Evolutionary conservation across 2,113 vertebrate species (phyloP).

Genomic region (Misgurnus mizolepis): DNA sequence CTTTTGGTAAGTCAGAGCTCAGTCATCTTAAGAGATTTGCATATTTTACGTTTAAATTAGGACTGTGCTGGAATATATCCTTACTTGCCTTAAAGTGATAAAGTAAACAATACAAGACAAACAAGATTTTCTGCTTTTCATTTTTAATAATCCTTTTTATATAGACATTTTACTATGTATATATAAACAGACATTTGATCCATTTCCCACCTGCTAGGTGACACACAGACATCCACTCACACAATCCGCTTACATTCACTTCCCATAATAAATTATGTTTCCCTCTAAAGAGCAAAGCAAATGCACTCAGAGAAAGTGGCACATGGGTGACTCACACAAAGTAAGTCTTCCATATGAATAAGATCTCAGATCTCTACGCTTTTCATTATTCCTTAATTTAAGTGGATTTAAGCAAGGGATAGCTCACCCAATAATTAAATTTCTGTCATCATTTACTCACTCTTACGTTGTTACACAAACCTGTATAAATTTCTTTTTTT

Average conservation of each 20-base stretch:
- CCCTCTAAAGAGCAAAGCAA: conserved; percentile 55
- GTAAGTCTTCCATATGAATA: conserved; percentile 16
- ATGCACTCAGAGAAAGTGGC: conserved; percentile 51
- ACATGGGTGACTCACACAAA: conserved; percentile 39
- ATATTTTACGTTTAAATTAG: conserved; percentile 1
- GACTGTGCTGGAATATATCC: neutral
- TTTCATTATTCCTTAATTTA: neutral
- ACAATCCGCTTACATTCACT: conserved; percentile 54
- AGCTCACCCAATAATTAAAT: no score
- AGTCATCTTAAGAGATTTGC: neutral
- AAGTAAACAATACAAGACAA: neutral
- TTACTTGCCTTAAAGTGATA: neutral
- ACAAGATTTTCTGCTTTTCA: neutral
- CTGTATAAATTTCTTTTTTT: no score
- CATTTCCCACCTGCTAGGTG: conserved; percentile 42
- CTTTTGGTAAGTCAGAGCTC: neutral
- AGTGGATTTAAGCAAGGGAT: conserved; percentile 1
- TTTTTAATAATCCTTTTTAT: conserved; percentile 63
- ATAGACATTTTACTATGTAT: conserved; percentile 70
- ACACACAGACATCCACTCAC: conserved; percentile 48
- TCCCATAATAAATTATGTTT: conserved; percentile 75
- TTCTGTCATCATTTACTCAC: no score
- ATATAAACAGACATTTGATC: conserved; percentile 71
- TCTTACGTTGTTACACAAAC: no score
- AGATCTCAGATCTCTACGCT: neutral